phyloP scores from a whole-genome alignment of 1,140 invertebrate genomes.

The Lutraria rhynchaena region DNA sequence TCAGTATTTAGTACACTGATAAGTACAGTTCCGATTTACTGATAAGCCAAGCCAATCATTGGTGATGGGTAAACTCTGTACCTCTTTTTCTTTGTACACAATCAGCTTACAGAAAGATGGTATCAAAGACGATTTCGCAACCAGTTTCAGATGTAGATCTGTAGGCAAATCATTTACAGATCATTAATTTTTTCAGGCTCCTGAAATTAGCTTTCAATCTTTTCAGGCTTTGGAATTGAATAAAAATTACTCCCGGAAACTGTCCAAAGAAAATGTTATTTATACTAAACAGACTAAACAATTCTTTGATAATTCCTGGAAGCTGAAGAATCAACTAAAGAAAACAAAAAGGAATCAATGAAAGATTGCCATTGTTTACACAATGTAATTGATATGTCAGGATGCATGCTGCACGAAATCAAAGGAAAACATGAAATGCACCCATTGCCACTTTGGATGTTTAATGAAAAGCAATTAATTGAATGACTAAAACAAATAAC shows the following conservation, averaged over 20 bases:
- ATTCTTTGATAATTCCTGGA: background rate
- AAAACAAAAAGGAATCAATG: constrained; percentile 3
- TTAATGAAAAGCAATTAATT: too few relatives aligned
- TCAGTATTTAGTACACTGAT: constrained; percentile 32
- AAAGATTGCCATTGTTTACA: too few relatives aligned
- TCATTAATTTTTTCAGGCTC: too few relatives aligned
- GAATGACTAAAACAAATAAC: too few relatives aligned
- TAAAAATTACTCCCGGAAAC: background rate
- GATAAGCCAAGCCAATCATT: constrained; percentile 14
- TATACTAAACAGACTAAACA: constrained; percentile 16
- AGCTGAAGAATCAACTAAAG: background rate
- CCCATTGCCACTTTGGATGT: too few relatives aligned
- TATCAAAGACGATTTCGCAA: constrained; percentile 9
- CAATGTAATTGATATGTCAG: too few relatives aligned
- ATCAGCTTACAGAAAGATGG: constrained; percentile 5
- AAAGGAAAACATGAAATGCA: too few relatives aligned
- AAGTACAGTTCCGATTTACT: constrained; percentile 11
- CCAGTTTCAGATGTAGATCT: background rate
- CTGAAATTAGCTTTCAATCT: background rate
- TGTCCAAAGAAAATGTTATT: constrained; percentile 9
- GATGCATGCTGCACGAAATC: too few relatives aligned
- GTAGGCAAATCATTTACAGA: background rate
- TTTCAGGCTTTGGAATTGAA: background rate
- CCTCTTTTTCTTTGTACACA: constrained; percentile 9
- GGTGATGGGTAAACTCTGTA: background rate